Base-by-base conservation (phyloP, 1,140 invertebrate genomes). In the Drosophila busckii region DNA sequence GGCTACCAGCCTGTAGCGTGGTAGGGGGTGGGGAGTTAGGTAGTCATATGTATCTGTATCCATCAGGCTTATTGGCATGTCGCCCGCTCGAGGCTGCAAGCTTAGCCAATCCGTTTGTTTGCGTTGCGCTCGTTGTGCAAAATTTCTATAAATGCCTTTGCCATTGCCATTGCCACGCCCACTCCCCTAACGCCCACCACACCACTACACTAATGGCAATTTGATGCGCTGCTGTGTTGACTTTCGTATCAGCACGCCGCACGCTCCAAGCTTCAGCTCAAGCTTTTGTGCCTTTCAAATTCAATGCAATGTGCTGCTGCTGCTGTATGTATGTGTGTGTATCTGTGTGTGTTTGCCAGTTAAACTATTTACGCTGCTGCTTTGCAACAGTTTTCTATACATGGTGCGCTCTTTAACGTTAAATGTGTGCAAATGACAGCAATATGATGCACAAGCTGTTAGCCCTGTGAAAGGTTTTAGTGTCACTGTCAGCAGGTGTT, bases 341-440 rank as follows among this genome's bases (percentile, higher is more conserved):
- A 10, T 12, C 16, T 23, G 8, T 28, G 0, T 15, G 4, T 10
- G 28, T 31, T 9, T 19, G 5, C 1, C 48, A 41, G 46, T 70
- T 66, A 63, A 76, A 78, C 71, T 78, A 78, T 78, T 67, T 62
- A 67, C 48, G 52, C 67, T 42, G 52, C 48, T 54, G 22, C n/a
- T 76, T 70, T 69, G 71, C 55, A 78, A 63, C 71, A 66, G 52
- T 66, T 45, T 29, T 42, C 17, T 37, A 15, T 17, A 22, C 15
- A 10, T 17, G 29, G 37, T 45, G 28, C 26, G 67, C 62, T 71
- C 68, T 64, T 80, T 68, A 80, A 71, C 73, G 61, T 48, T 68
- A 71, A 80, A 71, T 63, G 71, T 71, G 73, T 80, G 68, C 63
- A 60, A 78, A 63, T 78, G 73, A 78, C 73, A 80, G 73, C 73